These are phyloP conservation scores for Lycopodina hypogea DNA, from an alignment of 37 sponge, comb jelly and placozoan genomes.

Conservation along the genomic window DNA sequence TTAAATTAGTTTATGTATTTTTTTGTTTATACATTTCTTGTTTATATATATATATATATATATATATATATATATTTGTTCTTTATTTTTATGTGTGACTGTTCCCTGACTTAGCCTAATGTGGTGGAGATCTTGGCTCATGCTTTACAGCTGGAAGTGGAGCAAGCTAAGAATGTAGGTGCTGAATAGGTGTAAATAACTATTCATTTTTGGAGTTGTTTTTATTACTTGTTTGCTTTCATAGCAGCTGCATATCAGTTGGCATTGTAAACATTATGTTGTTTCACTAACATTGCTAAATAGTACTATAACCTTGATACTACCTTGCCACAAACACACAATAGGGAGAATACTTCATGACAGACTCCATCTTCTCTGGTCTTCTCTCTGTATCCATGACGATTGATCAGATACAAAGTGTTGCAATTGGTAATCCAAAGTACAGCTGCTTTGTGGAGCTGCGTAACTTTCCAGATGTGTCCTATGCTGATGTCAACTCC, in stretches of 20 bases:
- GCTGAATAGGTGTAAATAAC: background rate
- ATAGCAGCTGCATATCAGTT: too few relatives aligned
- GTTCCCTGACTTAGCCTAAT: background rate
- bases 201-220: too few relatives aligned
- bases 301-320: too few relatives aligned
- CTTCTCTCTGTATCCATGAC: conserved; percentile 27
- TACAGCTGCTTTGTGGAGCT: conserved; percentile 49
- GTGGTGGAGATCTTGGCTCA: conserved; percentile 39
- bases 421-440: background rate
- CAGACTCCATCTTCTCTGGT: conserved; percentile 17
- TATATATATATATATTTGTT: background rate
- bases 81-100: background rate
- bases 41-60: background rate
- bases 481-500: conserved; percentile 5
- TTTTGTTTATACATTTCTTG: too few relatives aligned
- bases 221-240: too few relatives aligned
- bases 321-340: too few relatives aligned
- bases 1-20: too few relatives aligned
- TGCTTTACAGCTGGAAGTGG: conserved; percentile 30
- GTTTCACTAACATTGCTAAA: background rate
- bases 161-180: conserved; percentile 31
- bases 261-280: too few relatives aligned
- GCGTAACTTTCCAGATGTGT: conserved; percentile 41
- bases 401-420: conserved; percentile 15
- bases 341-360: conserved; percentile 57